Evolutionary conservation across 2,113 vertebrate genomes (phyloP), one percentile per base, ranked within the genome.

Genomic region (Rhizomys pruinosus): DNA sequence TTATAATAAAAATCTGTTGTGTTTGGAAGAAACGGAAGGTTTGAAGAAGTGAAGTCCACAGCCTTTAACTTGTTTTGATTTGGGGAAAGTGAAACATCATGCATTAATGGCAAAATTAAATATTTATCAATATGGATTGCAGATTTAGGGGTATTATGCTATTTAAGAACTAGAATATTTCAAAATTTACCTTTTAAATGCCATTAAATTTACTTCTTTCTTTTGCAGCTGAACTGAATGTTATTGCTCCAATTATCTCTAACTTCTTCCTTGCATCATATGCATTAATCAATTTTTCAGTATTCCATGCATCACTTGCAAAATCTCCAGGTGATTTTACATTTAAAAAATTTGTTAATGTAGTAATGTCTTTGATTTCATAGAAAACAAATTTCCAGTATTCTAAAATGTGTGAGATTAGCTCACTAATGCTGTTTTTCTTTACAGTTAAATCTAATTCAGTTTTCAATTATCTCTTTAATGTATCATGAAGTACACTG

Each of bases 211-310:
- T 72, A 13, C 47, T 22, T 97, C 76, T 97, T 96, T 32, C 64
- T 97, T 96, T 98, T 97, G 78, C 98, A 99, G 99, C 99, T 23
- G 94, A 99, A 98, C 93, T 99, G 98, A 99, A 99, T 82, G 85
- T 98, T 72, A 99, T 99, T 87, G 99, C 99, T 92, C 99, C 99
- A 87, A 99, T 99, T 98, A 99, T 99, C 98, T 99, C 99, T 81
- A 99, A 99, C 97, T 99, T 99, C 97, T 99, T 99, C 98, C 97
- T 99, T 98, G 99, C 99, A 9, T 99, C 99, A 0, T 99, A 99
- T 42, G 99, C 99, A 90, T 97, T 99, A 98, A 99, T 99, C 98
- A 99, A 99, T 98, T 99, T 99, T 97, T 99, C 99, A 1, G 99
- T 99, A 94, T 99, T 99, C 97, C 99, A 99, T 88, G 99, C 99